Percentiles rank a stretch among this genome's conserved stretches.
Conservation (phyloP, 2,797 vertebrate genomes). For the Microchirus variegatus region DNA sequence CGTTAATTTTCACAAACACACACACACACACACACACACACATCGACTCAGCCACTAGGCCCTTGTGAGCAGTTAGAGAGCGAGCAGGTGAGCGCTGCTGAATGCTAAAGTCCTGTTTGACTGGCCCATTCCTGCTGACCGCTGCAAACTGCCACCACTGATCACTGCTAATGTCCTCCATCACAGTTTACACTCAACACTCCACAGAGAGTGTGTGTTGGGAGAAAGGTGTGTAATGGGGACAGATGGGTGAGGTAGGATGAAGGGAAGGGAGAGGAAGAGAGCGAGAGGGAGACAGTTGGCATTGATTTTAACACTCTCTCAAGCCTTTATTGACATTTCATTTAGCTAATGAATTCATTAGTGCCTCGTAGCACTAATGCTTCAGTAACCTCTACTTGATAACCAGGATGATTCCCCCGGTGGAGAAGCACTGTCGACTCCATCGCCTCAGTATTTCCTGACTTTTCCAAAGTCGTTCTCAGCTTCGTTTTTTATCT, state of each 20-base stretch:
- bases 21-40: slow-evolving; percentile 28
- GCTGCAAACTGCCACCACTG: slow-evolving; percentile 80
- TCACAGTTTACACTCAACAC: slow-evolving; percentile 69
- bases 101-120: slow-evolving; percentile 73
- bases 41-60: slow-evolving; percentile 39
- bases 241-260: slow-evolving; percentile 70
- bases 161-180: slow-evolving; percentile 78
- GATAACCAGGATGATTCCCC: slow-evolving; percentile 66
- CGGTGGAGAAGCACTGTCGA: slow-evolving; percentile 32
- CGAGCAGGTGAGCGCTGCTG: slow-evolving; percentile 73
- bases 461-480: slow-evolving; percentile 41
- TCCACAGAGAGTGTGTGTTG: slow-evolving; percentile 49
- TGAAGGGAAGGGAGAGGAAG: slow-evolving; percentile 46
- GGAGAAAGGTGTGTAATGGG: slow-evolving; percentile 66
- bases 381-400: slow-evolving; percentile 66
- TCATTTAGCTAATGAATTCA: slow-evolving; percentile 79
- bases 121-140: slow-evolving; percentile 77
- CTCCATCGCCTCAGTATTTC: slow-evolving; percentile 43
- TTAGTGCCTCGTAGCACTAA: slow-evolving; percentile 69
- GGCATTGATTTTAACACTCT: slow-evolving; percentile 72
- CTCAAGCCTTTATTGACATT: slow-evolving; percentile 77
- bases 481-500: slow-evolving; percentile 31
- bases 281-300: slow-evolving; percentile 52
- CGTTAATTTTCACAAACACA: slow-evolving; percentile 25
- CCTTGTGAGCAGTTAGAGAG: slow-evolving; percentile 54